These are phyloP conservation scores for Mongoloraphidia duomilia DNA, from an alignment of 2,888 invertebrate species.

Conservation along the genomic window DNA sequence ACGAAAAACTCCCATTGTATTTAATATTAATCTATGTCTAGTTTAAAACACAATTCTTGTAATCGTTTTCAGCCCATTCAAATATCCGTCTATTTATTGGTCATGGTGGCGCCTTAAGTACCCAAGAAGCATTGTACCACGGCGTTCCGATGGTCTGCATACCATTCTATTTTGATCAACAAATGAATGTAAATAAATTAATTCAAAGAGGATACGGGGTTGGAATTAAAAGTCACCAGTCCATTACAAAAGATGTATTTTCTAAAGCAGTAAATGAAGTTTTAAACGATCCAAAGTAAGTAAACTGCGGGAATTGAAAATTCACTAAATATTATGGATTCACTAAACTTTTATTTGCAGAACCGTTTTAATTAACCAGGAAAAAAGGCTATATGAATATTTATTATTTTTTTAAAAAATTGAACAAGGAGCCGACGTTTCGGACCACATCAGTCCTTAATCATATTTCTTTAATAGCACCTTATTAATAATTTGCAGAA, in stretches of 20 bases:
- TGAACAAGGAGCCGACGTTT: no score
- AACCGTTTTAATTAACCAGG: no score
- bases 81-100: conserved; percentile 17
- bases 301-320: not conserved
- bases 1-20: no score
- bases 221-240: conserved; percentile 12
- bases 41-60: no score
- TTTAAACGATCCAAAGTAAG: conserved; percentile 17
- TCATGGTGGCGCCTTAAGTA: conserved; percentile 20
- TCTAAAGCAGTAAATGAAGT: conserved; percentile 15
- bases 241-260: conserved; percentile 14
- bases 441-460: no score
- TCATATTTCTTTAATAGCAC: no score
- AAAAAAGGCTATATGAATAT: no score
- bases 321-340: no score
- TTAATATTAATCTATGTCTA: no score
- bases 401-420: no score
- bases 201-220: conserved; percentile 17
- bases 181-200: conserved; percentile 20
- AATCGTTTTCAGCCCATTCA: conserved; percentile 13
- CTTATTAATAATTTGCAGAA: no score
- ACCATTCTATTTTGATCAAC: conserved; percentile 23
- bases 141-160: conserved; percentile 19
- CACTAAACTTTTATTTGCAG: no score
- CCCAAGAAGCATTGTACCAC: conserved; percentile 18